Base-by-base conservation (phyloP, 2,888 invertebrate species). In the Heliconius cydno region DNA sequence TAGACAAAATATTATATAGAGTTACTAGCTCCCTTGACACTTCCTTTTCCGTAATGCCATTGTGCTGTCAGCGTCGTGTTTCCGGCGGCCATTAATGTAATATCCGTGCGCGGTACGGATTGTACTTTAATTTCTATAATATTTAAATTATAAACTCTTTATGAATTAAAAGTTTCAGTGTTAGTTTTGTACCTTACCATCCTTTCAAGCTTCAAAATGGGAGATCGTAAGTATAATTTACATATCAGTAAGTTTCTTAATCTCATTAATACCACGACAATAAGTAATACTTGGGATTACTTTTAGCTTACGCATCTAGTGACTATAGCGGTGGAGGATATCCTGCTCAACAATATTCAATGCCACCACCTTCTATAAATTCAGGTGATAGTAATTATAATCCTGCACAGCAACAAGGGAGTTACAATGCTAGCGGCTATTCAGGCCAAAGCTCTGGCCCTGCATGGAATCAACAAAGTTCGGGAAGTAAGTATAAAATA, bases 291-390 rank as follows among this genome's bases (percentile, higher is more conserved):
- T 77, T 76, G 65, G 34, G 81, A 73, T 81, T 80, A 79, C 79
- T 87, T 88, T 79, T 84, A 92, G 92, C 91, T 78, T 92, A 91
- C 86, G 88, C 88, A 52, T 90, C 92, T 80, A 91, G 94, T 66
- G 94, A 94, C 89, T 91, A 95, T 85, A 88, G 91, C 82, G 89
- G 92, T 78, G 89, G 92, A 80, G 92, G 94, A 78, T 93, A 94
- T 86, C 90, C 92, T 57, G 90, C 92, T 83, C 92, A 93, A 87
- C 92, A 93, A 87, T 93, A 95, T 90, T 91, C 95, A 77, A 90
- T 95, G 87, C 92, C 95, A 83, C 92, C 95, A 78, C 92, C 95
- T 72, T 85, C 93, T 75, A 88, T 93, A 86, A 87, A 90, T 83
- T 89, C 93, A 74, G 89, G 92, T 74, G 95, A 93, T 82, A 95